Base-by-base conservation (phyloP, 2,113 vertebrate genomes). In the Lates calcarifer region DNA sequence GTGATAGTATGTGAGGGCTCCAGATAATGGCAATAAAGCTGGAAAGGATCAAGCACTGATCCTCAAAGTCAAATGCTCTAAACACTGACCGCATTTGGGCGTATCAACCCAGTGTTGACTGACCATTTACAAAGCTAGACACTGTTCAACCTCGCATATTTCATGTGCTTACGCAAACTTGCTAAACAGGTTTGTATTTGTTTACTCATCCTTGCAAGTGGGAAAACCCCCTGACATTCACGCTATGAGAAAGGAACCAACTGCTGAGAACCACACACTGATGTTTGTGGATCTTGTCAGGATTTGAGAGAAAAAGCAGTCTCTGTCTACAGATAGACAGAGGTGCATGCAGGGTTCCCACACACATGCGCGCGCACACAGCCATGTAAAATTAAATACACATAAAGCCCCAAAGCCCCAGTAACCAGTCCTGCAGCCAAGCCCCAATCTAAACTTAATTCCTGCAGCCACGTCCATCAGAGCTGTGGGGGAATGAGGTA, bases 381-480 rank as follows among this genome's bases (percentile, higher is more conserved):
- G 2, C 15, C 51, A 37, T 26, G 58, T 18, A 58, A 74, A 83
- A 71, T 74, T 13, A 86, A 80, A 84, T 33, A 65, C 60, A 68
- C 49, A 82, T 8, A 66, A 78, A 77, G 1, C 65, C 33, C 29
- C 20, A 84, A 82, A 69, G 41, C 74, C 22, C 29, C 29, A 24
- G 53, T 26, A 86, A 64, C 24, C 43, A 51, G 64, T 65, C 57
- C 39, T 62, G 71, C 43, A 73, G 74, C n/a, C 58, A 77, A 83
- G 51, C 58, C 33, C 47, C 67, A 86, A 69, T 86, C 41, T 87
- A 66, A 78, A 81, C 51, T 47, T 84, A 87, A 89, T 85, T 79
- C 87, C 87, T 81, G 39, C 67, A 76, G 76, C 39, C 72, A 79
- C n/a, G 75, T 89, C 83, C 63, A 78, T 90, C 83, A 87, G 63